Conservation (phyloP, 2,113 vertebrate species). For the Oryctolagus cuniculus region DNA sequence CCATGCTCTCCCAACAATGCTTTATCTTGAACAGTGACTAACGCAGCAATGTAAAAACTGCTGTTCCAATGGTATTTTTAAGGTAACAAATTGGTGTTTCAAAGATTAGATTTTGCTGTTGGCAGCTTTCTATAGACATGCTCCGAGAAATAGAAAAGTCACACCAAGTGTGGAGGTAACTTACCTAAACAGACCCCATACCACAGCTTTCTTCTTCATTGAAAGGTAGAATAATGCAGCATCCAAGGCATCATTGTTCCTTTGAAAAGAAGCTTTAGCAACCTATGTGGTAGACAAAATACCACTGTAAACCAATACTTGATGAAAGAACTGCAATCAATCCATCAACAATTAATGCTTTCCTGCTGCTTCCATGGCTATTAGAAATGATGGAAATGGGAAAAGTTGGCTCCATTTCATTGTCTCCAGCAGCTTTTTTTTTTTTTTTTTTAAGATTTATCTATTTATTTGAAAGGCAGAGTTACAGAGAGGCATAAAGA, state of each 20-base stretch:
- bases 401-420: neutral
- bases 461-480: too few species aligned
- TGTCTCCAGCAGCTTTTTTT: neutral
- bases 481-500: too few species aligned
- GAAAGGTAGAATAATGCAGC: slow-evolving; percentile 98
- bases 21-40: too few species aligned
- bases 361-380: neutral
- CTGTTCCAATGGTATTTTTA: too few species aligned
- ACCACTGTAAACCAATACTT: slow-evolving; percentile 59
- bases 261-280: slow-evolving; percentile 97
- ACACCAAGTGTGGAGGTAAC: neutral
- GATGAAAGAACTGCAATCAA: slow-evolving; percentile 32
- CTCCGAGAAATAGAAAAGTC: neutral
- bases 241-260: slow-evolving; percentile 97
- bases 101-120: too few species aligned
- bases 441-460: too few species aligned
- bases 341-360: slow-evolving; percentile 21
- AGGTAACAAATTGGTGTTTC: too few species aligned
- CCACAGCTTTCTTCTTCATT: slow-evolving; percentile 99
- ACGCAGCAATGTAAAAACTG: too few species aligned
- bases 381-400: neutral
- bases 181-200: slow-evolving; percentile 99
- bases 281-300: slow-evolving; percentile 85
- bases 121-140: too few species aligned
- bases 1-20: too few species aligned